Evolutionary conservation across 2,113 vertebrate species (phyloP).

Genomic region (Helogale parvula): DNA sequence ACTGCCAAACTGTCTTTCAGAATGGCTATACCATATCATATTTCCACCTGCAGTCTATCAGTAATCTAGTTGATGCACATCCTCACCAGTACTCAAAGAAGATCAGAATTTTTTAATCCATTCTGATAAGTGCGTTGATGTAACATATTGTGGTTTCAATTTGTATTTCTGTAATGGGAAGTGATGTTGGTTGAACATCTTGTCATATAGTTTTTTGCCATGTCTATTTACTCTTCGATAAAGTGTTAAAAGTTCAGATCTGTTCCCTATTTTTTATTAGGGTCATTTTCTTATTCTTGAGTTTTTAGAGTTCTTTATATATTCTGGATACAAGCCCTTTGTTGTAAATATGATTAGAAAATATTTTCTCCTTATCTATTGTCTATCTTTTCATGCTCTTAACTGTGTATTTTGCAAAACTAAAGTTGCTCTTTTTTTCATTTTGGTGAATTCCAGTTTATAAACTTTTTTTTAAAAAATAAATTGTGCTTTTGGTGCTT

Average conservation of each 20-base stretch:
- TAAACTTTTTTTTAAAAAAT: background rate
- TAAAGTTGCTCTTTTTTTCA: background rate
- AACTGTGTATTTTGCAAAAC: background rate
- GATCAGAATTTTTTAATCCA: background rate
- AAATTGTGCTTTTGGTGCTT: background rate
- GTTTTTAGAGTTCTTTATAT: background rate
- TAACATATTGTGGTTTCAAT: background rate
- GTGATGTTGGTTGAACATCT: background rate
- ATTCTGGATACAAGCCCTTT: background rate
- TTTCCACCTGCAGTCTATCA: background rate
- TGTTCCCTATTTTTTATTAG: background rate
- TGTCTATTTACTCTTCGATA: background rate
- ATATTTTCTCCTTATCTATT: background rate
- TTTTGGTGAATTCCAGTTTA: background rate
- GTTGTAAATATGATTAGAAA: background rate
- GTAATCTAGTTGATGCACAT: background rate
- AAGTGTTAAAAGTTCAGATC: background rate
- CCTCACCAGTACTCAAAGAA: background rate
- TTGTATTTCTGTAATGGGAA: background rate
- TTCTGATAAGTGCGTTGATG: background rate
- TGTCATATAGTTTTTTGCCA: background rate
- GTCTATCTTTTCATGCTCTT: background rate
- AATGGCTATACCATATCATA: background rate
- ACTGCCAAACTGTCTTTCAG: background rate
- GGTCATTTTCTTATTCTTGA: background rate